Base-by-base conservation (phyloP, 2,797 vertebrate species). In the Neomorphus geoffroyi region DNA sequence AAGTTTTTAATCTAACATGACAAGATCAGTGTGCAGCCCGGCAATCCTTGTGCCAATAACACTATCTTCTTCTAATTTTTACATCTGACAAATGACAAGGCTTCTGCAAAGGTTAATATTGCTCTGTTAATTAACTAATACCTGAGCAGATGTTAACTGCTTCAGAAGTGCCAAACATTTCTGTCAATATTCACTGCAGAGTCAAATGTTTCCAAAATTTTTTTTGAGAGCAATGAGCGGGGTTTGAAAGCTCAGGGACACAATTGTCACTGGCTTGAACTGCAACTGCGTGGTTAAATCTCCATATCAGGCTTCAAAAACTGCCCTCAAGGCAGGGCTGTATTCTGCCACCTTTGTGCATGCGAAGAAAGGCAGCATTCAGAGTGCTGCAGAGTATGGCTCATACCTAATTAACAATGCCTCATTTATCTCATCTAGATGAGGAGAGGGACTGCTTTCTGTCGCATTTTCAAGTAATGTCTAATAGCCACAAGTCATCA, bases 61-160 rank as follows among this genome's bases (percentile, higher is more conserved):
- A 33, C 30, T 83, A 80, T 61, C 27, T 89, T 50, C 48, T 80
- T 73, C 65, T 54, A 41, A 60, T 93, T 90, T 93, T 79, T 54
- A 64, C 54, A 86, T 67, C 43, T 73, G 37, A 80, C 16, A 13
- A 80, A 91, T 77, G 60, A 82, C 69, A 94, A 74, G 48, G 5
- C 33, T 86, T 90, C 70, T 91, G 28, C 70, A 75, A 87, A 93
- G 65, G 80, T 91, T 88, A 66, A 91, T 88, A 93, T 81, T 90
- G 45, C 58, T 93, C 62, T 90, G 82, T 84, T 95, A 96, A 93
- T 97, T 95, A 95, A 53, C 87, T 77, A 75, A 81, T 32, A 26
- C 50, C 43, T 66, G 51, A 97, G 56, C 94, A 96, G 92, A 86
- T 86, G 92, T 90, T 94, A 96, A 95, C 86, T 53, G 77, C 80